Evolutionary conservation across 2,113 vertebrate genomes (phyloP), one percentile per base, ranked within the genome.

Genomic region (Alaudala cheleensis): DNA sequence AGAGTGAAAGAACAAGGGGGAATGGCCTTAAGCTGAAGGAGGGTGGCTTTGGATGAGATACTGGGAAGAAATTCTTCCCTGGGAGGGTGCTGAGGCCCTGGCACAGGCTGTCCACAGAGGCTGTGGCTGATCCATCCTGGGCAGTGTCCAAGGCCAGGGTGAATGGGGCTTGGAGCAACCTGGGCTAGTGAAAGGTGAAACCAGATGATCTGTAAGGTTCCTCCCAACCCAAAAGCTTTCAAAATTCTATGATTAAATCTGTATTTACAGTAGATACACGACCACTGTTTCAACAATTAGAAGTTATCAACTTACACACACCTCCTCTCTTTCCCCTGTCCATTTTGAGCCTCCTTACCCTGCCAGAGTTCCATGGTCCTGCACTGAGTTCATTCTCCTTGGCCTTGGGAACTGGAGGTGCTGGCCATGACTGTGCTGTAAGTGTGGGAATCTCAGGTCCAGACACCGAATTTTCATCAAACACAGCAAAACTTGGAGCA

Each of bases 301-400:
- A 11, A 49, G 10, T 18, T 11, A 57, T 22, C 17, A 57, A 4
- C 24, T 86, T n/a, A 23, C 10, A 39, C 6, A 77, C 17, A 26
- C 8, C 24, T 60, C 24, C 24, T 77, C 22, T 39, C 22, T 40
- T 37, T 73, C 22, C 9, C 12, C 14, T 26, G 1, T 16, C 14
- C 25, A 31, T 49, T 73, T 60, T n/a, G 10, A 50, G 31, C 61
- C 33, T 91, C 40, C 97, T 94, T 97, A 99, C 99, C 98, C 98
- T 98, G 67, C 98, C 98, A 34, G 97, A 97, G 83, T 98, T 99
- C 99, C 99, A 99, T 20, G 97, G 98, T 50, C 98, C 98, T 29
- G 98, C 96, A 0, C 92, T 97, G 44, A 98, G 95, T 67, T 99
- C 99, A 14, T 99, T 99, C 95, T 99, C 99, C 85, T 99, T 99